A percentile compares a stretch with the other conserved stretches of the same genome.
Conservation (phyloP, 2,888 invertebrate genomes). For the Pammene aurita region DNA sequence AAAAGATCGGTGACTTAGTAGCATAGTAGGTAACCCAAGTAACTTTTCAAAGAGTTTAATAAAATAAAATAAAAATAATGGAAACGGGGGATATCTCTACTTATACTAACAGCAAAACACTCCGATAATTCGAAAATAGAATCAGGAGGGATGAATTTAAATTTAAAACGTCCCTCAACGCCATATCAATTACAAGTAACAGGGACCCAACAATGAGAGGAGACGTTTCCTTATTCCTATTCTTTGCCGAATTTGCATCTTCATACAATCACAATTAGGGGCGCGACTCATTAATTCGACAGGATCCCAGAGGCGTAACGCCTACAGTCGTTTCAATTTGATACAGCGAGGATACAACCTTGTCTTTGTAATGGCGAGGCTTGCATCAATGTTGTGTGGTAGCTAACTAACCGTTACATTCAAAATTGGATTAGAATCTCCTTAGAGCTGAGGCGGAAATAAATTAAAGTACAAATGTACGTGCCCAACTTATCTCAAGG, state of each 20-base stretch:
- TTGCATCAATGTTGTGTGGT: slow-evolving; percentile 75
- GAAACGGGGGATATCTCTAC: slow-evolving; percentile 5
- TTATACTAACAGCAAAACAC: slow-evolving; percentile 23
- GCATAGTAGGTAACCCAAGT: too few species aligned
- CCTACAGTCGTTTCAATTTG: slow-evolving; percentile 60
- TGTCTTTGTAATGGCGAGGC: slow-evolving; percentile 68
- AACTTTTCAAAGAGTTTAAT: not conserved
- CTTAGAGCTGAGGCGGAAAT: slow-evolving; percentile 24
- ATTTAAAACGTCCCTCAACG: slow-evolving; percentile 70
- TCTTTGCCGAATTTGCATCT: slow-evolving; percentile 77
- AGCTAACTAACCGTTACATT: slow-evolving; percentile 64
- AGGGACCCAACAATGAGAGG: slow-evolving; percentile 66
- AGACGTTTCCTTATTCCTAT: slow-evolving; percentile 66
- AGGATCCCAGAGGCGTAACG: slow-evolving; percentile 57
- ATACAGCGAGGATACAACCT: slow-evolving; percentile 62
- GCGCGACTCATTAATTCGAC: slow-evolving; percentile 60
- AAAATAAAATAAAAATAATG: slow-evolving; percentile 5
- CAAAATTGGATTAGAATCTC: slow-evolving; percentile 62
- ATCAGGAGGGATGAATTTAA: slow-evolving; percentile 68
- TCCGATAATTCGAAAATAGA: slow-evolving; percentile 41
- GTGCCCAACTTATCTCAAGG: too few species aligned
- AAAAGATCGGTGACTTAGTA: too few species aligned
- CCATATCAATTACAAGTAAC: slow-evolving; percentile 81
- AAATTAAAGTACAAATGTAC: not conserved
- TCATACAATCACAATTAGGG: slow-evolving; percentile 80